Evolutionary conservation across 2,797 vertebrate species (phyloP), one percentile per base, ranked within the genome.

Genomic region (Acropternis orthonyx): DNA sequence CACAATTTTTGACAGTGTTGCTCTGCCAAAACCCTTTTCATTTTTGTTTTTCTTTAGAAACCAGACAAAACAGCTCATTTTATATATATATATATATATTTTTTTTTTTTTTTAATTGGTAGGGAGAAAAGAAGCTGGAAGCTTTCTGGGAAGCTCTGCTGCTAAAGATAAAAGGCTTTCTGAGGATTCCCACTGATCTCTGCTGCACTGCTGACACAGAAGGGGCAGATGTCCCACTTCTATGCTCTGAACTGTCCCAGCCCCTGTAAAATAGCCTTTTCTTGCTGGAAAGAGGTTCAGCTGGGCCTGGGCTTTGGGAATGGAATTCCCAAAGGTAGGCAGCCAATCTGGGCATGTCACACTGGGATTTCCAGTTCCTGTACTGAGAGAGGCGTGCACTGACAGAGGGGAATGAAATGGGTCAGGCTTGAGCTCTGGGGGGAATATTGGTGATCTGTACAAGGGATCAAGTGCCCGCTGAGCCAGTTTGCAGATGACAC

Each of bases 141-240:
- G 55, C 52, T 71, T 82, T 73, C 73, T 59, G 75, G 26, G 63
- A 85, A 92, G 49, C n/a, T 81, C 37, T 79, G n/a, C 26, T 89
- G 58, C 49, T 39, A 20, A 89, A 81, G 69, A 77, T 55, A 36
- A 90, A 85, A 78, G 52, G 48, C 28, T 55, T 30, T 8, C 46
- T 13, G 26, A 91, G 43, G 52, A 54, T 44, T 85, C 52, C 59
- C n/a, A 37, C 63, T 37, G 55, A 77, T 59, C 34, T 59, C 27
- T 52, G 20, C 28, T 48, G 52, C 27, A 5, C 1, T 28, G 43
- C 34, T 58, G 34, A 34, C 15, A 34, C 3, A 14, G 22, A 68
- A 27, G n/a, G 52, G 27, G 30, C 41, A 88, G 28, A 58, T 21
- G 24, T 39, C 28, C 39, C 28, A 44, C 23, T 51, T 66, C 56